Evolutionary conservation across 2,113 vertebrate species (phyloP), one percentile per base, ranked within the genome.

Genomic region (Strix aluco): DNA sequence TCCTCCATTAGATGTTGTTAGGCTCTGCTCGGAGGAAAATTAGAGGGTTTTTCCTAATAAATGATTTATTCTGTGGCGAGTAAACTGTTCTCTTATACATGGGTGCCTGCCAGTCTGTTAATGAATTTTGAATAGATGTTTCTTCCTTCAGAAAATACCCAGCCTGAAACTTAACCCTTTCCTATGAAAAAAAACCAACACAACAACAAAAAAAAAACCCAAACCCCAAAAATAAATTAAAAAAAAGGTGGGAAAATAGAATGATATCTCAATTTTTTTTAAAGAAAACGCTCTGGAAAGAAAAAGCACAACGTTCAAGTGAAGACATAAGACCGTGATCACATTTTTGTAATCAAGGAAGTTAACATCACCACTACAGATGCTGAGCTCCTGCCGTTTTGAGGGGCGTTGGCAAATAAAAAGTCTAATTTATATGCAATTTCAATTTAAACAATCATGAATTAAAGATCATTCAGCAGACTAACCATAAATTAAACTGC

Each of bases 371-470:
- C 27, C 32, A 32, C 49, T 55, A 59, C 67, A 79, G 65, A 84
- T 79, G 78, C 69, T 94, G 86, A 81, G 42, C 71, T 92, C 52
- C 92, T 94, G 86, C 70, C 20, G 40, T 79, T 96, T 81, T 51
- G 36, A 93, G 94, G 65, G 34, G 81, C 18, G 4, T 44, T 74
- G 66, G 67, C 87, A 96, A 92, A 86, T 61, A 93, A 94, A 61
- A 88, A 55, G 70, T 75, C 81, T 92, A 81, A 94, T 96, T 95
- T 92, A 92, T 67, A 96, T 86, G 82, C 94, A 94, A 93, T 86
- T 93, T 95, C 83, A 94, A 93, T 92, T 97, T 96, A 96, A 96
- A 94, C 79, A 90, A 92, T 94, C 87, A 95, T 94, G 89, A 96
- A 97, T 95, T 95, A 96, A 97, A 94, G 88, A 94, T 96, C 75